Percentiles rank a stretch among this genome's conserved stretches.
Evolutionary conservation across 2,113 vertebrate species (phyloP).

Genomic region (Steatornis caripensis): DNA sequence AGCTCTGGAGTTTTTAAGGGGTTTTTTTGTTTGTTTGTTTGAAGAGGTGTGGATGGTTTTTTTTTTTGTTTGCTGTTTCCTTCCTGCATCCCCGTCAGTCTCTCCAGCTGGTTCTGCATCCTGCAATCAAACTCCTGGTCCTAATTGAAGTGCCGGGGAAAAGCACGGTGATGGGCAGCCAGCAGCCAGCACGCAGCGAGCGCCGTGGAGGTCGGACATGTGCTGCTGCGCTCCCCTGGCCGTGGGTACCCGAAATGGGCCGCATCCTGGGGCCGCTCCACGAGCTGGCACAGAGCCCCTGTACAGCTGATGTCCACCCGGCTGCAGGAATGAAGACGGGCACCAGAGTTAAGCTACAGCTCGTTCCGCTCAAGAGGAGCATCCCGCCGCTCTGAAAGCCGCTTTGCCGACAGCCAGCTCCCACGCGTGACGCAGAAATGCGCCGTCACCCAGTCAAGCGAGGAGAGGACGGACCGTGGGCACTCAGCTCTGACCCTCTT

Average conservation of each 20-base stretch:
- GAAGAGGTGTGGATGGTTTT: not conserved
- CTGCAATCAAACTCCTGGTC: not conserved
- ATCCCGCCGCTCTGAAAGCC: not conserved
- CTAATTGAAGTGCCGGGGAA: not conserved
- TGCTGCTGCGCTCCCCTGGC: not conserved
- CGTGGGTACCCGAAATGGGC: rapidly evolving
- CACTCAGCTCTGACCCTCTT: not conserved
- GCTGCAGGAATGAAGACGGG: not conserved
- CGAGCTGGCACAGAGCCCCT: not conserved
- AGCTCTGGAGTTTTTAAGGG: not conserved
- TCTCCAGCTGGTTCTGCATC: slow-evolving; percentile 7
- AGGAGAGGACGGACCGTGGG: not conserved
- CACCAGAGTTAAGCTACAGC: not conserved
- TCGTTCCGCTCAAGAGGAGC: not conserved
- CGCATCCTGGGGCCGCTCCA: not conserved
- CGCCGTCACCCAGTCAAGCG: rapidly evolving
- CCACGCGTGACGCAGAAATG: rapidly evolving
- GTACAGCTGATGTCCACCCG: not conserved
- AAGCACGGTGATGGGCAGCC: not conserved
- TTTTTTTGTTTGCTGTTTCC: not conserved
- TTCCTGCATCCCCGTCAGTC: not conserved
- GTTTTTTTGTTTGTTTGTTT: not conserved
- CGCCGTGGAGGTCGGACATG: not conserved
- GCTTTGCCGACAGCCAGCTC: not conserved
- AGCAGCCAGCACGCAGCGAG: not conserved